Evolutionary conservation across 2,113 vertebrate species (phyloP).

Genomic region (Silurus asotus): DNA sequence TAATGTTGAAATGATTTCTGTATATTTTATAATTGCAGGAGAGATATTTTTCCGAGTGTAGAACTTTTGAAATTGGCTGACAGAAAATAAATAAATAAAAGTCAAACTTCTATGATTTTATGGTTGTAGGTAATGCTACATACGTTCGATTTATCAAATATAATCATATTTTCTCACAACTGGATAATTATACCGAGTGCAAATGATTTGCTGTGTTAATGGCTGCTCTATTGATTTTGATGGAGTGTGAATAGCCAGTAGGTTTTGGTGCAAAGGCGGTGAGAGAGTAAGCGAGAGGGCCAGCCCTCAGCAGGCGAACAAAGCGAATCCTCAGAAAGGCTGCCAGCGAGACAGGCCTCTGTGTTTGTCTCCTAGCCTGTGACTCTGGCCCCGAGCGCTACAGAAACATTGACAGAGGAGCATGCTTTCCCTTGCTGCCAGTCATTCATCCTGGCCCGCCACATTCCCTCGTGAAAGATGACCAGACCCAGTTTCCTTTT

Average conservation of each 20-base stretch:
- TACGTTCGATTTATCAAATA: neutral
- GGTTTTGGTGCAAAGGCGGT: neutral
- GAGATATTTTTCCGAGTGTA: slow-evolving; percentile 9
- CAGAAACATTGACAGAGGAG: slow-evolving; percentile 64
- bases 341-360: slow-evolving; percentile 58
- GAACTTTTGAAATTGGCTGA: slow-evolving; percentile 35
- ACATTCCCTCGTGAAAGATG: slow-evolving; percentile 55
- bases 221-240: slow-evolving; percentile 26
- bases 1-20: slow-evolving; percentile 55
- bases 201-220: slow-evolving; percentile 18
- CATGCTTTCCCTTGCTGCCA: slow-evolving; percentile 54
- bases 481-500: slow-evolving; percentile 54
- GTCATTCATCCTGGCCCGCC: slow-evolving; percentile 48
- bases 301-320: slow-evolving; percentile 36
- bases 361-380: slow-evolving; percentile 49
- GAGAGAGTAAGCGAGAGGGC: slow-evolving; percentile 13
- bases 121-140: neutral
- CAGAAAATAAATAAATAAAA: slow-evolving; percentile 26
- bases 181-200: neutral
- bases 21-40: slow-evolving; percentile 54
- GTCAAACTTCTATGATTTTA: neutral
- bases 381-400: slow-evolving; percentile 52
- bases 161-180: neutral
- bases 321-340: slow-evolving; percentile 49
- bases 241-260: slow-evolving; percentile 30